Percentiles rank a stretch among this genome's conserved stretches.
phyloP scores from a whole-genome alignment of 37 sponge, comb jelly and placozoan genomes.

The Halichondria panicea region DNA sequence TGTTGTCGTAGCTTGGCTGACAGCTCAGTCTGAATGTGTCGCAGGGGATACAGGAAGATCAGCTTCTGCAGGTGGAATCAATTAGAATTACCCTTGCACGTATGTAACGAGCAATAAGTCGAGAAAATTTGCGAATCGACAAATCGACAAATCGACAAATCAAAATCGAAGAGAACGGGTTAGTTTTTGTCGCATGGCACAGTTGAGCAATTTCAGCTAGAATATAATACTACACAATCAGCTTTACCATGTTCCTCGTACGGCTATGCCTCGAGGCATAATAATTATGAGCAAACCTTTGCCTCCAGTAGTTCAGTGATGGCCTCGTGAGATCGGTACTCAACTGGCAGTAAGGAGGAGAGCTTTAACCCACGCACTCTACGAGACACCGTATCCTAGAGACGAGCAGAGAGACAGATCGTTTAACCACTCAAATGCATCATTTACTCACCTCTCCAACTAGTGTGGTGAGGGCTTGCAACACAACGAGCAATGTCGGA shows the following conservation, averaged over 20 bases:
- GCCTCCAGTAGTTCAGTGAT: slow-evolving; percentile 45
- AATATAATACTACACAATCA: too few species aligned
- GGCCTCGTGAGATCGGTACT: slow-evolving; percentile 21
- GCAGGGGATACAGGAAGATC: slow-evolving; percentile 74
- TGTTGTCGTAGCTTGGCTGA: slow-evolving; percentile 24
- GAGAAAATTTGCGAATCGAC: too few species aligned
- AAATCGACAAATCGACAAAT: too few species aligned
- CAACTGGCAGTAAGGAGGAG: slow-evolving; percentile 14
- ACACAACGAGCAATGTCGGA: slow-evolving; percentile 53
- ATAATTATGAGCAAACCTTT: slow-evolving; percentile 36
- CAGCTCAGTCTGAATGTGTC: slow-evolving; percentile 54
- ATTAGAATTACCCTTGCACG: not conserved
- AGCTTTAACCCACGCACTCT: slow-evolving; percentile 14
- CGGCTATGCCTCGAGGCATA: too few species aligned
- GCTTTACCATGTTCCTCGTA: too few species aligned
- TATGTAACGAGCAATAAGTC: too few species aligned
- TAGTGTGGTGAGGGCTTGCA: slow-evolving; percentile 46
- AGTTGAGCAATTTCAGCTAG: too few species aligned
- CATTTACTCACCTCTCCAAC: slow-evolving; percentile 40
- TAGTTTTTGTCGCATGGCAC: too few species aligned
- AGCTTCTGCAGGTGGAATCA: slow-evolving; percentile 47
- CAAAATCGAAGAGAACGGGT: too few species aligned
- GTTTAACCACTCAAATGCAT: not conserved
- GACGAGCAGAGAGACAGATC: not conserved
- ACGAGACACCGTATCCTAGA: slow-evolving; percentile 11